These are phyloP conservation scores for Pachyuromys duprasi DNA, from an alignment of 2,797 vertebrate species.

Conservation along the genomic window DNA sequence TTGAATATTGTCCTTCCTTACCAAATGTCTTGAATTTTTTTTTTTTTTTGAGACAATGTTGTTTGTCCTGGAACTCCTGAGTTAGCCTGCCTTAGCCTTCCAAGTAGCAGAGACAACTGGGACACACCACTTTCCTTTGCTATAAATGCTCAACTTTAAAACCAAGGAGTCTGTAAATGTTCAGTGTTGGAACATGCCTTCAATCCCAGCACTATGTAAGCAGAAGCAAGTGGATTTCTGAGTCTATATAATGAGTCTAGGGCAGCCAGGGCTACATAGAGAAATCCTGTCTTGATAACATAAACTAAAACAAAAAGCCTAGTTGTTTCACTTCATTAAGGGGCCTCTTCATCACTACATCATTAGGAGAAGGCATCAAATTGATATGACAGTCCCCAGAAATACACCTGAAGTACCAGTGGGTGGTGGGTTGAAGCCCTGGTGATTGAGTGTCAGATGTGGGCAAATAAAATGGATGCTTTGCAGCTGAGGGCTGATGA, in stretches of 20 bases:
- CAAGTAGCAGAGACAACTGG: not conserved
- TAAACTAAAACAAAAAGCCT: not conserved
- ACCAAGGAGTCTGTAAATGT: not conserved
- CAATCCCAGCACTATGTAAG: not conserved
- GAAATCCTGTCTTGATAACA: not conserved
- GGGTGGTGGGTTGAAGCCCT: not conserved
- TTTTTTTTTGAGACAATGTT: not conserved
- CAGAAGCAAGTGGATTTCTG: not conserved
- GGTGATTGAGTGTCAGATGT: not conserved
- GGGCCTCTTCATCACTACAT: not conserved
- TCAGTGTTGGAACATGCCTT: not conserved
- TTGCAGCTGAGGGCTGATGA: too few relatives aligned
- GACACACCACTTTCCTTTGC: not conserved
- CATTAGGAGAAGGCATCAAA: not conserved
- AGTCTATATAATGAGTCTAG: not conserved
- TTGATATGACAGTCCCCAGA: not conserved
- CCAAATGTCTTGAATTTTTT: not conserved
- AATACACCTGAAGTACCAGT: not conserved
- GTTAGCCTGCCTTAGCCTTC: not conserved
- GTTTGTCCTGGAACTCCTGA: not conserved
- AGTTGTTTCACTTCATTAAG: not conserved
- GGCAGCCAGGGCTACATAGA: not conserved
- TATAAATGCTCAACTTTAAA: conserved; percentile 14
- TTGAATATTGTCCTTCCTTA: not conserved
- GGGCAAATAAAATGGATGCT: not conserved